Conservation (phyloP, 2,797 vertebrate genomes). For the Diplodus puntazzo region DNA sequence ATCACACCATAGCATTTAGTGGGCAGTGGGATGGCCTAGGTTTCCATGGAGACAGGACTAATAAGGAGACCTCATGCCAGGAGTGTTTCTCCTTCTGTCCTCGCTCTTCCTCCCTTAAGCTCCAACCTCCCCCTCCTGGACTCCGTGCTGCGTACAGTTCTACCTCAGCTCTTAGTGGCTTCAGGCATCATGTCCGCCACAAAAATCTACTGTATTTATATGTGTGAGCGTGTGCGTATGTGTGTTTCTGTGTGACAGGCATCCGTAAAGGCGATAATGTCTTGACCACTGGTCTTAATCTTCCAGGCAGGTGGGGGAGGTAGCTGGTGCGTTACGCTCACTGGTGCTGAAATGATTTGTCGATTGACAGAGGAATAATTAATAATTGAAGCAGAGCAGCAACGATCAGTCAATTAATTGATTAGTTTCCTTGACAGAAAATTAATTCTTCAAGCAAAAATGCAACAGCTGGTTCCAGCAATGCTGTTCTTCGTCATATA, state of each 20-base stretch:
- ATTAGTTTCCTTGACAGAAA: slow-evolving; percentile 31
- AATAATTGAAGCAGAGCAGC: slow-evolving; percentile 12
- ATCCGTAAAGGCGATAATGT: slow-evolving; percentile 18
- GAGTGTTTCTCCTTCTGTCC: slow-evolving; percentile 44
- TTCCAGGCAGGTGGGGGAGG: slow-evolving; percentile 27
- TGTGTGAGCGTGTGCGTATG: slow-evolving; percentile 19
- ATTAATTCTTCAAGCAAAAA: slow-evolving; percentile 12
- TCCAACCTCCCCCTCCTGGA: neutral
- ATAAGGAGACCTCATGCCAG: slow-evolving; percentile 69
- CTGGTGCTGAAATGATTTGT: slow-evolving; percentile 36
- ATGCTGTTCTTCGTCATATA: slow-evolving; percentile 10
- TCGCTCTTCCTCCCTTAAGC: slow-evolving; percentile 30
- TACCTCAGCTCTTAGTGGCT: slow-evolving; percentile 12
- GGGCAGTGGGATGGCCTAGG: slow-evolving; percentile 64
- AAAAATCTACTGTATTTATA: slow-evolving; percentile 26
- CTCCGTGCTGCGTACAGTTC: slow-evolving; percentile 22
- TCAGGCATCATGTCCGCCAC: slow-evolving; percentile 30
- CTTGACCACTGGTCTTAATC: slow-evolving; percentile 12
- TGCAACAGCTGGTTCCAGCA: neutral
- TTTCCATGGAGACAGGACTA: slow-evolving; percentile 77
- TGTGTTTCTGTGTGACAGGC: slow-evolving; percentile 18
- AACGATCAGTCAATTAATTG: slow-evolving; percentile 24
- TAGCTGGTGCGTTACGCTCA: slow-evolving; percentile 21
- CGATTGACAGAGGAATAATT: slow-evolving; percentile 19
- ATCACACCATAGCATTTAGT: slow-evolving; percentile 66